phyloP scores from a whole-genome alignment of 2,888 invertebrate genomes.

The Pheosia tremula region DNA sequence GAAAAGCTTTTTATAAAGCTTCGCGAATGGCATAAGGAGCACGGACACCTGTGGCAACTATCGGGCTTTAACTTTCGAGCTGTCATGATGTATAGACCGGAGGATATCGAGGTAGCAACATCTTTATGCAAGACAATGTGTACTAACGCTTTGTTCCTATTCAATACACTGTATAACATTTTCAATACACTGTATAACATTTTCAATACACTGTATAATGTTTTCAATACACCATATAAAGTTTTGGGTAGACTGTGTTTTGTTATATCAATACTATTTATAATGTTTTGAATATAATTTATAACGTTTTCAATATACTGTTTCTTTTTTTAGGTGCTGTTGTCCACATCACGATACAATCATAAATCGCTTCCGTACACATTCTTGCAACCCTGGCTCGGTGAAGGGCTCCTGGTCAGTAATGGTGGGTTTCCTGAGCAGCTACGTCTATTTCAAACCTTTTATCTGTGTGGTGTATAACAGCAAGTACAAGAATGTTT shows the following conservation, averaged over 20 bases:
- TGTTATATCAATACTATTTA: too few species aligned
- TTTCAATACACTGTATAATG: too few species aligned
- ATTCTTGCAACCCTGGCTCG: conserved; percentile 67
- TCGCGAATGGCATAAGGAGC: background rate
- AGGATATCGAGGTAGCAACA: background rate
- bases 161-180: too few species aligned
- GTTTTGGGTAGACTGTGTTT: too few species aligned
- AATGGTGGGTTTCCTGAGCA: conserved; percentile 33
- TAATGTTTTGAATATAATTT: background rate
- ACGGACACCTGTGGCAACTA: background rate
- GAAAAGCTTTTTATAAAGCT: background rate
- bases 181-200: too few species aligned
- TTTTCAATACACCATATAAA: too few species aligned
- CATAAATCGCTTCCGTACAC: conserved; percentile 61
- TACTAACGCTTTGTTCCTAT: too few species aligned
- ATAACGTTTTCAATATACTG: too few species aligned
- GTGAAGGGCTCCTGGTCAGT: conserved; percentile 55
- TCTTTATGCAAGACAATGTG: too few species aligned
- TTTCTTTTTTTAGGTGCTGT: conserved; percentile 25
- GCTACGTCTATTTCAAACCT: too few species aligned
- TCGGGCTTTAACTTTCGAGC: background rate
- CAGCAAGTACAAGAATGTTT: too few species aligned
- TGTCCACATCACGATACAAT: conserved; percentile 48
- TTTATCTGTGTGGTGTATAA: too few species aligned
- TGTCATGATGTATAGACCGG: background rate